A percentile compares a stretch with the other conserved stretches of the same genome.
These are phyloP conservation scores for Trematomus bernacchii DNA, from an alignment of 2,797 vertebrate species.

Conservation along the genomic window DNA sequence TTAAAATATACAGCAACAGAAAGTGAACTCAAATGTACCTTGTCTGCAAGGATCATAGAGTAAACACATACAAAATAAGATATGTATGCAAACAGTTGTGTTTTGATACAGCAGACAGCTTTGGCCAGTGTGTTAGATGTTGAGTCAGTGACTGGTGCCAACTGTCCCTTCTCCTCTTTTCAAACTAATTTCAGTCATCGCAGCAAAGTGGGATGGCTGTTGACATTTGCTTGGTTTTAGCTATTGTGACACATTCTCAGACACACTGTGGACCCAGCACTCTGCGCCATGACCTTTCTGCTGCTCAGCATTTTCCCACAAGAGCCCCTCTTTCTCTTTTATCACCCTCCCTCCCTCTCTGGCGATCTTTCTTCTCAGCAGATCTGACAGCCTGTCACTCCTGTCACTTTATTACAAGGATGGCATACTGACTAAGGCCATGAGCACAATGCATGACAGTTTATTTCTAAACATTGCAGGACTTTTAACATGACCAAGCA, in stretches of 20 bases:
- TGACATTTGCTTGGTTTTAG: constrained; percentile 77
- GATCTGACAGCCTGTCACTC: constrained; percentile 70
- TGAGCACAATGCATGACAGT: constrained; percentile 57
- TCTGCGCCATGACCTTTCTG: constrained; percentile 76
- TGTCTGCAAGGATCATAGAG: constrained; percentile 5
- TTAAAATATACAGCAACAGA: constrained; percentile 16
- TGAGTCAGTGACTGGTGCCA: constrained; percentile 49
- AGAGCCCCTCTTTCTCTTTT: constrained; percentile 59
- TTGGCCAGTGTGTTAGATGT: constrained; percentile 16
- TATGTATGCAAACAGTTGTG: constrained; percentile 9
- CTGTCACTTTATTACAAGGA: constrained; percentile 65
- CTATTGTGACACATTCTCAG: constrained; percentile 76
- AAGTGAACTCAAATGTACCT: neutral
- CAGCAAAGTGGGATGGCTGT: constrained; percentile 56
- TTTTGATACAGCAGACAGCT: constrained; percentile 24
- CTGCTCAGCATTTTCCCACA: constrained; percentile 71
- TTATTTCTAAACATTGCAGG: constrained; percentile 55
- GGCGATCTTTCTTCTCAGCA: constrained; percentile 70
- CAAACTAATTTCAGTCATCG: constrained; percentile 65
- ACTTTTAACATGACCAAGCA: constrained; percentile 75
- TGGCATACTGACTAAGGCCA: constrained; percentile 67
- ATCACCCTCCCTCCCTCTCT: constrained; percentile 44
- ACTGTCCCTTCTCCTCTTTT: constrained; percentile 41
- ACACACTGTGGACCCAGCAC: constrained; percentile 63
- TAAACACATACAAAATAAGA: constrained; percentile 8